A percentile compares a stretch with the other conserved stretches of the same genome.
Evolutionary conservation across 2,888 invertebrate genomes (phyloP).

Genomic region (Busseola fusca): DNA sequence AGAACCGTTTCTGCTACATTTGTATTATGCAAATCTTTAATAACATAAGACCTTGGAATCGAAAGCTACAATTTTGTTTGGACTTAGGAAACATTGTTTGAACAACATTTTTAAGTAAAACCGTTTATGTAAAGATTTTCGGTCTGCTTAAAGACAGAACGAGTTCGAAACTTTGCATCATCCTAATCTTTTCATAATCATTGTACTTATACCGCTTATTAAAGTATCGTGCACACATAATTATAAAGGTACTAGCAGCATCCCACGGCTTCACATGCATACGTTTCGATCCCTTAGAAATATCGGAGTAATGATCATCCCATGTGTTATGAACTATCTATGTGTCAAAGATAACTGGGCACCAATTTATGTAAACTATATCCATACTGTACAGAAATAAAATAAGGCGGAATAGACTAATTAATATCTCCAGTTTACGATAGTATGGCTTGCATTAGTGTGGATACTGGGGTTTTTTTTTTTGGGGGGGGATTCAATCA

Average conservation of each 20-base stretch:
- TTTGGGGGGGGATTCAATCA: too few species aligned
- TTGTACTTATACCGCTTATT: not conserved
- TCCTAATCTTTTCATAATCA: too few species aligned
- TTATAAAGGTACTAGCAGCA: not conserved
- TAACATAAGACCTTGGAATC: conserved; percentile 45
- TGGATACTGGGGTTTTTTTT: too few species aligned
- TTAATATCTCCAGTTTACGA: too few species aligned
- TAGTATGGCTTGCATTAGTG: too few species aligned
- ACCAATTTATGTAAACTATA: too few species aligned
- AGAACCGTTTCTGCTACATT: conserved; percentile 35
- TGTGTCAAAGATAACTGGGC: too few species aligned
- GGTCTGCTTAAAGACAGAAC: conserved; percentile 5
- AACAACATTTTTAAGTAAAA: conserved; percentile 33
- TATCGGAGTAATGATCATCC: too few species aligned
- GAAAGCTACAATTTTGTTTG: conserved; percentile 43
- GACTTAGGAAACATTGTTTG: conserved; percentile 42
- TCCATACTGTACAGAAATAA: too few species aligned
- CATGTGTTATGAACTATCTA: too few species aligned
- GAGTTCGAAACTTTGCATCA: conserved; percentile 17
- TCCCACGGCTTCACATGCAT: not conserved
- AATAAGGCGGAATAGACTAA: too few species aligned
- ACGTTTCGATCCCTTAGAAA: not conserved
- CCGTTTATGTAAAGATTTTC: conserved; percentile 31
- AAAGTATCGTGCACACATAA: not conserved
- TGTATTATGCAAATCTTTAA: conserved; percentile 59